Percentiles rank a stretch among this genome's conserved stretches.
These are phyloP conservation scores for Meloidogyne chitwoodi DNA, from an alignment of 1,140 invertebrate species.

Conservation along the genomic window DNA sequence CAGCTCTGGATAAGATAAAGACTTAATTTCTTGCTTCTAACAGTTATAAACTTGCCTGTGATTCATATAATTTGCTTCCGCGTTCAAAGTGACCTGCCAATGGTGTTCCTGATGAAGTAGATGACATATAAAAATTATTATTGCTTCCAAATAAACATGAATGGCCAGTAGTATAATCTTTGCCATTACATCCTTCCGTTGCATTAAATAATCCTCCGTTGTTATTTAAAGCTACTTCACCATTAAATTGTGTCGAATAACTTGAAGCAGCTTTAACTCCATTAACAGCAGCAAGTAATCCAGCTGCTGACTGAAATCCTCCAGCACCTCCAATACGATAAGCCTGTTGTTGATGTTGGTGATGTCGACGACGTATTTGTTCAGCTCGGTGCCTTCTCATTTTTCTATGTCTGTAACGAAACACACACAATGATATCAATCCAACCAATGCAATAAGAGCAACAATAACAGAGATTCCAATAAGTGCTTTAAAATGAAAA, in stretches of 20 bases:
- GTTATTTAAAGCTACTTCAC: neutral
- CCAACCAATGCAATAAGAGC: constrained; percentile 39
- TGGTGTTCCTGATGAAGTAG: neutral
- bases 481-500: constrained; percentile 18
- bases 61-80: constrained; percentile 48
- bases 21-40: neutral
- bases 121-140: constrained; percentile 16
- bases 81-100: constrained; percentile 25
- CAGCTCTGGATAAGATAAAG: too few species aligned
- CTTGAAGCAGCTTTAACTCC: neutral
- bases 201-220: constrained; percentile 37
- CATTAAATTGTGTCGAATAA: constrained; percentile 17
- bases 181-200: constrained; percentile 2
- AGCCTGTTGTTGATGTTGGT: neutral
- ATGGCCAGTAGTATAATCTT: neutral
- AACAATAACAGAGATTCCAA: constrained; percentile 30
- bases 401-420: constrained; percentile 32
- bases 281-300: neutral
- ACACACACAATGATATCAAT: constrained; percentile 36
- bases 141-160: neutral
- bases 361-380: constrained; percentile 17
- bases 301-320: neutral
- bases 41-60: constrained; percentile 34
- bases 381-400: constrained; percentile 8
- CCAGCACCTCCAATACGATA: neutral